Evolutionary conservation across 1,140 invertebrate species (phyloP), one percentile per base, ranked within the genome.

Genomic region (Euura saliciscinereae): DNA sequence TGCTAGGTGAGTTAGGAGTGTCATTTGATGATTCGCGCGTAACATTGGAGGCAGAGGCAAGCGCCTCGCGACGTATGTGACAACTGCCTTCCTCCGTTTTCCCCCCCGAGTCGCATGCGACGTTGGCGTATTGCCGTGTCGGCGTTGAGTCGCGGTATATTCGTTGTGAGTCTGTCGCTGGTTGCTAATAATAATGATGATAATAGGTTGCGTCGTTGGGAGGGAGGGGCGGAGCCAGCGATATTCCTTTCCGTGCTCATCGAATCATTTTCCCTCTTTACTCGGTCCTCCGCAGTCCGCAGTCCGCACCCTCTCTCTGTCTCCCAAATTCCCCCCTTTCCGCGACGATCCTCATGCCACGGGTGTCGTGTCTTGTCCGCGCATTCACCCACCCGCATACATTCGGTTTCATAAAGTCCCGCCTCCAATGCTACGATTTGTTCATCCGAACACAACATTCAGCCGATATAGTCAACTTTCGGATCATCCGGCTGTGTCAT

Each of bases 211-310:
- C 51, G 10, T 28, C 28, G 28, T 28, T 28, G 28, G 28, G 28
- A 28, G 28, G 51, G 51, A 28, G 28, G 51, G 51, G 51, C 51
- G 51, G 51, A 59, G 51, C 51, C 51, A 59, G 6, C 51, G 51
- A 59, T 59, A 59, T 59, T 59, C 51, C 51, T 59, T 4, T 59
- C 51, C 51, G 51, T 59, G 51, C 51, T 59, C 51, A 59, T 59
- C 51, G 51, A 59, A n/a, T 59, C 51, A 59, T 28, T 59, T 59
- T 59, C 51, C 51, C 51, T 59, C 51, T 59, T 59, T 59, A 8
- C 51, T 59, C 51, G 8, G 8, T 51, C 11, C 46, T 51, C 46
- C 2, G 6, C 46, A 7, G 6, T 51, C 46, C 51, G 3, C 51
- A 8, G 13, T 59, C 51, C 51, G 8, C 51, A 11, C 51, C 13